Base-by-base conservation (phyloP, 1,140 invertebrate genomes). In the Nylanderia fulva region DNA sequence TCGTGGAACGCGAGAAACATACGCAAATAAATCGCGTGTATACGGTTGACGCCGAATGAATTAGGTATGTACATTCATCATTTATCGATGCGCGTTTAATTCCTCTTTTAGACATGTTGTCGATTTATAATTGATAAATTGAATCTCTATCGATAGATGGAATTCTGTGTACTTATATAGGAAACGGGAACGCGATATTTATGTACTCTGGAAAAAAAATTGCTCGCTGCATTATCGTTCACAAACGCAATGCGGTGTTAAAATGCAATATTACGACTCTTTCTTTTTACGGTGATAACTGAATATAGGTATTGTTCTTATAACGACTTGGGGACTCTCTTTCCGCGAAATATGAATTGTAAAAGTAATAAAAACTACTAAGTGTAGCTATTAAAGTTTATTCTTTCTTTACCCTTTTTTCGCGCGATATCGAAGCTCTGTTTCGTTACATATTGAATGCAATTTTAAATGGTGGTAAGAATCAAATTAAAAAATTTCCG, bases 401-500 rank as follows among this genome's bases (percentile, higher is more conserved):
- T 45, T 58, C 8, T 60, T 58, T 45, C 42, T 18, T 18, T 27
- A 11, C n/a, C 9, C 7, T 7, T 11, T 54, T 75, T 61, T 48
- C 13, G 5, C 45, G 21, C 18, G 13, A 2, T 11, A 24, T 8
- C 2, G 15, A 15, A 71, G 27, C 11, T 48, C 45, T 72, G 52
- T 80, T 71, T 9, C 39, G 27, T n/a, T 71, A 58, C 45, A 42
- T 9, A 58, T 58, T 56, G 33, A 58, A 45, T 39, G 52, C 45
- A n/a, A 27, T 11, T 68, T 15, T 24, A 66, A 68, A 68, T 66
- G 11, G 3, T 33, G 29, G 29, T 58, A 56, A 18, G 13, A 58
- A 82, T 71, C 27, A 72, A 82, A 82, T 82, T 82, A 24, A 60
- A 82, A 72, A 82, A 80, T 71, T 68, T 6, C 18, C 33, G 0